Evolutionary conservation across 2,888 invertebrate species (phyloP).

Genomic region (Altica lythri): DNA sequence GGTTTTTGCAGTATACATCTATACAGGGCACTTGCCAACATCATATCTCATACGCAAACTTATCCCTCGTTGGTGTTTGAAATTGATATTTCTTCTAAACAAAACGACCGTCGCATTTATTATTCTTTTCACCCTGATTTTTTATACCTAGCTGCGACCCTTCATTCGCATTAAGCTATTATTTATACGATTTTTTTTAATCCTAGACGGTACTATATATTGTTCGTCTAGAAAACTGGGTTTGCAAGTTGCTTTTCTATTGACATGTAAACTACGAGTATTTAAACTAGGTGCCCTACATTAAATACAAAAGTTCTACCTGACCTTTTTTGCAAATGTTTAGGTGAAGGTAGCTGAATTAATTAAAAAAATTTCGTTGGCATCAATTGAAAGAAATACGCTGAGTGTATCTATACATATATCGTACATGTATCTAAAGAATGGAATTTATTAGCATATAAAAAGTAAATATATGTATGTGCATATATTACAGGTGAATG

Average conservation of each 20-base stretch:
- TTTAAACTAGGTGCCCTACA: constrained; percentile 44
- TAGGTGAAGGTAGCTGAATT: constrained; percentile 27
- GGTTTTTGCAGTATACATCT: no score
- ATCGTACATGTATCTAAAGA: constrained; percentile 1
- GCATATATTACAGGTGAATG: no score
- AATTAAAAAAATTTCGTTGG: constrained; percentile 31
- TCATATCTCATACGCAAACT: constrained; percentile 3
- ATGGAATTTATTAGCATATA: no score
- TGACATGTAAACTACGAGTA: constrained; percentile 43
- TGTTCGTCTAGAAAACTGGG: constrained; percentile 40
- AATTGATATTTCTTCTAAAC: constrained; percentile 21
- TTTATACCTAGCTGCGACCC: constrained; percentile 34
- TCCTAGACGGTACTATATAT: constrained; percentile 41
- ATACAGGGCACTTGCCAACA: constrained; percentile 11
- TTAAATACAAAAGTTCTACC: constrained; percentile 38
- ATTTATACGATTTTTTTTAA: constrained; percentile 43
- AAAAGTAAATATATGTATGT: no score
- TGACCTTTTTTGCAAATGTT: constrained; percentile 35
- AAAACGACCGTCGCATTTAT: constrained; percentile 15
- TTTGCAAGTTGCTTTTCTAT: constrained; percentile 41
- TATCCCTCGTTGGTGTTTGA: constrained; percentile 15
- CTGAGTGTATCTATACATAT: constrained; percentile 20
- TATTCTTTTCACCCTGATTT: constrained; percentile 29
- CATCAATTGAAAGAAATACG: constrained; percentile 4
- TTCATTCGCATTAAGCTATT: constrained; percentile 37